Base-by-base conservation (phyloP, 1,140 invertebrate genomes). In the Aphidius ervi region DNA sequence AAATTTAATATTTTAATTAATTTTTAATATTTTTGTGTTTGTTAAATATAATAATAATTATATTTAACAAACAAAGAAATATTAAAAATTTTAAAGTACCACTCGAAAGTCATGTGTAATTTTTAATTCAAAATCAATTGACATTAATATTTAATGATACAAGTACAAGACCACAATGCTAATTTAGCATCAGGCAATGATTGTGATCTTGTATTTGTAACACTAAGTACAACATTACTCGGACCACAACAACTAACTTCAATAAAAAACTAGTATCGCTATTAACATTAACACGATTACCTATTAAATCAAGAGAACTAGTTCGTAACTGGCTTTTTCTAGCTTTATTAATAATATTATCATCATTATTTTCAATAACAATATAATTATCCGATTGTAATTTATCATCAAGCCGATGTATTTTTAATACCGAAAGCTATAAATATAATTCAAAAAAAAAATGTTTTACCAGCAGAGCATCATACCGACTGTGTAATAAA, bases 221-320 rank as follows among this genome's bases (percentile, higher is more conserved):
- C 73, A 56, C 83, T 81, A n/a, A 82, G 79, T 39, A 84, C n/a
- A n/a, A n/a, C n/a, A n/a, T 82, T 81, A 56, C 82, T 82, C 1
- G 80, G 79, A 3, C 78, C 79, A 8, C 81, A 73, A 59, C 83
- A 77, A 60, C 81, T 83, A 5, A 84, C 82, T 66, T 84, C 81
- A 58, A 83, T 81, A 6, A 83, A 57, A 83, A 79, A 58, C 75
- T 78, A 6, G 75, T 68, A 20, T 70, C 81, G 47, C 65, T 78
- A 16, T 16, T 16, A 65, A 63, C 75, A 65, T 67, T 82, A 62
- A 67, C 80, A 59, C 65, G 78, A 77, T 74, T 74, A 47, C 74
- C 73, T 67, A 83, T 85, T 5, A 87, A 70, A 71, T 87, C 85
- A 7, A 85, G 86, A 5, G 85, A 86, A 62, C 84, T 86, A 0